Evolutionary conservation across 2,113 vertebrate species (phyloP).

Genomic region (Notothenia rossii): DNA sequence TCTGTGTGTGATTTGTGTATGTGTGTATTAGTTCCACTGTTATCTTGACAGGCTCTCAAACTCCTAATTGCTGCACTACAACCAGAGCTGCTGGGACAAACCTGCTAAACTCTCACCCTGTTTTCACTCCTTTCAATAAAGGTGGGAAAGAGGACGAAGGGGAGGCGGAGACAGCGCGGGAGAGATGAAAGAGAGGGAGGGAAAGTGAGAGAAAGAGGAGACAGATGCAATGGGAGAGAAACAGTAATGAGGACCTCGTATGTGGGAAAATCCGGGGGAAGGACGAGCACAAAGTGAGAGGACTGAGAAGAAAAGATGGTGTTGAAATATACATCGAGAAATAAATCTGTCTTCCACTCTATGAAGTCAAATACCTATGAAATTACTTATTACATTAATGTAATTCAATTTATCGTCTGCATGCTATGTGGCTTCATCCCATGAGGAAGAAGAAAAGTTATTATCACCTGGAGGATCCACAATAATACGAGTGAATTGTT

Average conservation of each 20-base stretch:
- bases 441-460: neutral
- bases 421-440: neutral
- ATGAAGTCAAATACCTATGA: neutral
- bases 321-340: constrained; percentile 3
- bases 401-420: neutral
- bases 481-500: neutral
- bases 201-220: constrained; percentile 8
- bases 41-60: constrained; percentile 52
- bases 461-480: neutral
- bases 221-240: neutral
- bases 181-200: constrained; percentile 14
- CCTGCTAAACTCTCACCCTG: constrained; percentile 37
- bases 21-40: constrained; percentile 32
- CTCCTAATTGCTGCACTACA: constrained; percentile 54
- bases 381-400: neutral
- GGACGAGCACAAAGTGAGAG: constrained; percentile 5
- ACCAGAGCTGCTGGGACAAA: constrained; percentile 23
- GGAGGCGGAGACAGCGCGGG: constrained; percentile 7
- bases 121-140: constrained; percentile 26
- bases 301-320: neutral
- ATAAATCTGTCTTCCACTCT: neutral
- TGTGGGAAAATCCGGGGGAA: constrained; percentile 10
- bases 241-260: constrained; percentile 1
- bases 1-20: constrained; percentile 16
- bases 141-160: constrained; percentile 12